phyloP scores from a whole-genome alignment of 2,113 vertebrate species.

The Alaudala cheleensis region DNA sequence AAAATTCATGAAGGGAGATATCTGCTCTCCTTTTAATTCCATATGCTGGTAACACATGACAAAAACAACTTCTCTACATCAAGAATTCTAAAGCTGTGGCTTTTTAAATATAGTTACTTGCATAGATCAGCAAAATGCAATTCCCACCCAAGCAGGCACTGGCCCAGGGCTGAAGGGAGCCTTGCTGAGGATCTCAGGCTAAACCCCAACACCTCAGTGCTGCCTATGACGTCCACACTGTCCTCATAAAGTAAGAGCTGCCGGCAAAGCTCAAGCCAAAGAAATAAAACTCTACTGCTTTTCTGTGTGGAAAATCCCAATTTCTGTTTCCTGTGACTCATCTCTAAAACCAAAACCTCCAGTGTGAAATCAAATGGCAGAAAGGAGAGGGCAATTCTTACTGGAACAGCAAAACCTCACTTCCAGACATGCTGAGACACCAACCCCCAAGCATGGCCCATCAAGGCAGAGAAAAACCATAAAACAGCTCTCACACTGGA shows the following conservation, averaged over 20 bases:
- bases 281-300: background rate
- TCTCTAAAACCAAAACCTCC: background rate
- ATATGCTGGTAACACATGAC: background rate
- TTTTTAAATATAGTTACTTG: background rate
- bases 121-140: background rate
- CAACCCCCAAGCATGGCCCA: background rate
- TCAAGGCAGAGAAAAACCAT: background rate
- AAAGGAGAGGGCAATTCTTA: background rate
- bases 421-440: background rate
- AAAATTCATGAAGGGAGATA: background rate
- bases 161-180: fast-evolving
- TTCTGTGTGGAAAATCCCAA: background rate
- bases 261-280: background rate
- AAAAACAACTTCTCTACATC: background rate
- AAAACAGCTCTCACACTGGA: background rate
- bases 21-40: background rate
- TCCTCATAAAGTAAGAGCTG: background rate
- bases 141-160: background rate
- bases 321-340: conserved; percentile 18
- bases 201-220: background rate
- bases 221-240: background rate
- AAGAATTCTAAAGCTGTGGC: background rate
- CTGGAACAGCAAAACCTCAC: background rate
- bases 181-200: fast-evolving
- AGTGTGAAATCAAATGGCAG: background rate